Conservation (phyloP, 2,888 invertebrate species). For the Stenichneumon culpator region DNA sequence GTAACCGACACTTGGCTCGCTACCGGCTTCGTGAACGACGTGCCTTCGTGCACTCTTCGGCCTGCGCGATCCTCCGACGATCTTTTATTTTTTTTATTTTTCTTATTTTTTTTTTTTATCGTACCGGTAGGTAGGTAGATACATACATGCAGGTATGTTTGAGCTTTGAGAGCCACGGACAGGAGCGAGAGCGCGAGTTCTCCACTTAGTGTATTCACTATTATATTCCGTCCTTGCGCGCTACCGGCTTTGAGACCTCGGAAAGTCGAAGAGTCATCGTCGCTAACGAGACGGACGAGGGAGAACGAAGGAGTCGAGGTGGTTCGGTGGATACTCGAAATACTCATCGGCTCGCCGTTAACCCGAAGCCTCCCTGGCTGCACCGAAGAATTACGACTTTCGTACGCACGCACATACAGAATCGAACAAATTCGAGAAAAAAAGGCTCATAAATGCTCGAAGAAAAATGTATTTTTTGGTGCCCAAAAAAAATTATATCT, state of each 20-base stretch:
- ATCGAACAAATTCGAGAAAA: not conserved
- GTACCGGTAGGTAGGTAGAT: constrained; percentile 39
- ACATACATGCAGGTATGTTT: constrained; percentile 45
- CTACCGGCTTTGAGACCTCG: constrained; percentile 61
- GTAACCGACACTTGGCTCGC: constrained; percentile 81
- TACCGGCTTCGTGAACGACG: constrained; percentile 73
- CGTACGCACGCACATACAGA: not conserved
- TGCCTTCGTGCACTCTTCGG: constrained; percentile 23
- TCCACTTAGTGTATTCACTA: constrained; percentile 56
- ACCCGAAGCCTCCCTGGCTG: constrained; percentile 6
- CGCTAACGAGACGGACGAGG: constrained; percentile 78
- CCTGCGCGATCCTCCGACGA: constrained; percentile 2
- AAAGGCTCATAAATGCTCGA: not conserved
- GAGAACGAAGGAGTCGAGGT: constrained; percentile 52
- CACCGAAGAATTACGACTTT: not conserved
- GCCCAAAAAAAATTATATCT: not conserved
- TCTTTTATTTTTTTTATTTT: constrained; percentile 6
- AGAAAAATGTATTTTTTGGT: not conserved
- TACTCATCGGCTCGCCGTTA: constrained; percentile 49
- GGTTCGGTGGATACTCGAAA: constrained; percentile 49
- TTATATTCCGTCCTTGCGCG: constrained; percentile 54
- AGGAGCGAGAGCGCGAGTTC: constrained; percentile 50
- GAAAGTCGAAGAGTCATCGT: constrained; percentile 80
- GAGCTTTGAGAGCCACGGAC: constrained; percentile 36
- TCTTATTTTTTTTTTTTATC: constrained; percentile 21